These are phyloP conservation scores for Aphelenchoides fujianensis DNA, from an alignment of 1,140 invertebrate genomes.

Conservation along the genomic window DNA sequence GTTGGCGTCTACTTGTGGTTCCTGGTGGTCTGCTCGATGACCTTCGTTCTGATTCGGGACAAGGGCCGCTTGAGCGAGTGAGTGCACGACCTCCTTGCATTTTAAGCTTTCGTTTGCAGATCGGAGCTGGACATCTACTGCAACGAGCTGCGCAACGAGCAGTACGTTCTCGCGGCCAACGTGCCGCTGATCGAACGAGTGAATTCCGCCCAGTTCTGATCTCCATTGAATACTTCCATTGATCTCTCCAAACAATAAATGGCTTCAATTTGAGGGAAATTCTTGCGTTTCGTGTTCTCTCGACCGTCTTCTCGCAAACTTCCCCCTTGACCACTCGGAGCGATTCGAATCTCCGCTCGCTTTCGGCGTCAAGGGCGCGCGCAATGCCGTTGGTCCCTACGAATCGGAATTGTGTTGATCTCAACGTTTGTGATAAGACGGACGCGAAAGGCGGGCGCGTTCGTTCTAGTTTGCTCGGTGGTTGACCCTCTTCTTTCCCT, in stretches of 20 bases:
- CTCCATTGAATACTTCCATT: constrained; percentile 16
- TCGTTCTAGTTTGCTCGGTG: too few species aligned
- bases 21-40: constrained; percentile 37
- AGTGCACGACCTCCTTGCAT: background rate
- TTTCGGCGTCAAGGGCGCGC: too few species aligned
- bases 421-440: too few species aligned
- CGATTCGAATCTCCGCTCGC: too few species aligned
- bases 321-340: too few species aligned
- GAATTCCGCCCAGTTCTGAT: constrained; percentile 37
- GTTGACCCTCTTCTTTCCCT: too few species aligned
- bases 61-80: constrained; percentile 28
- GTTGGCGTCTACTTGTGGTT: constrained; percentile 41
- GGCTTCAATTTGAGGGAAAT: too few species aligned
- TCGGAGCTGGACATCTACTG: constrained; percentile 18
- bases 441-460: too few species aligned
- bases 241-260: background rate
- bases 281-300: too few species aligned
- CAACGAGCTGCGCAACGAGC: constrained; percentile 5
- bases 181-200: constrained; percentile 31
- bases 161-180: background rate
- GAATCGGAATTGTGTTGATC: too few species aligned
- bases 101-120: background rate
- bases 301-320: too few species aligned
- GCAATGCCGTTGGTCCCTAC: too few species aligned
- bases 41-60: constrained; percentile 45